Conservation (phyloP, 2,113 vertebrate species). For the Oplegnathus fasciatus region DNA sequence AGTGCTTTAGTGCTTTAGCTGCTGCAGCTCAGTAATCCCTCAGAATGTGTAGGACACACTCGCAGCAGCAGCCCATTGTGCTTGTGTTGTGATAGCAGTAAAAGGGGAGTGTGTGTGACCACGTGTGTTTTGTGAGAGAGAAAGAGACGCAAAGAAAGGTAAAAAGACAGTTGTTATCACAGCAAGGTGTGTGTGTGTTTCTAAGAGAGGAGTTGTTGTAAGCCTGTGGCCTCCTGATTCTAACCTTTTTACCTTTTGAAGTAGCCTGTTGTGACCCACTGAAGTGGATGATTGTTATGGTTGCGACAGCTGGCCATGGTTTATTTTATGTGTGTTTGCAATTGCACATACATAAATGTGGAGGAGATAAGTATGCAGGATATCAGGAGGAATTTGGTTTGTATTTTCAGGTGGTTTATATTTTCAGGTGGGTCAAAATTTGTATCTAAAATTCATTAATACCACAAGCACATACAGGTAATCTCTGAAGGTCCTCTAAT, state of each 20-base stretch:
- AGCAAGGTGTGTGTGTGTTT: not conserved
- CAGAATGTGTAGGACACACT: slow-evolving; percentile 80
- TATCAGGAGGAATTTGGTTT: not conserved
- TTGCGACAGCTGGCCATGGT: slow-evolving; percentile 4
- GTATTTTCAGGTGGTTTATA: not conserved
- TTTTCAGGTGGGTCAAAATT: not conserved
- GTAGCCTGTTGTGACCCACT: slow-evolving; percentile 40
- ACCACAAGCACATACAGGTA: not conserved
- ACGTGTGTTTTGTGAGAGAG: slow-evolving; percentile 25
- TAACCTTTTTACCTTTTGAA: slow-evolving; percentile 45
- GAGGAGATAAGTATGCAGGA: not conserved
- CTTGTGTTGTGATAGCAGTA: slow-evolving; percentile 41
- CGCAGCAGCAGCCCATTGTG: slow-evolving; percentile 45
- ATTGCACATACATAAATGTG: slow-evolving; percentile 1
- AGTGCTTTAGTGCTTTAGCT: slow-evolving; percentile 70
- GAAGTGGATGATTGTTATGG: slow-evolving; percentile 51
- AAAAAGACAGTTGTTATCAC: slow-evolving; percentile 35
- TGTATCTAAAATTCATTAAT: not conserved
- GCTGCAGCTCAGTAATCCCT: slow-evolving; percentile 87
- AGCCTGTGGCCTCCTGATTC: slow-evolving; percentile 27
- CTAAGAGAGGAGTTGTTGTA: slow-evolving; percentile 35
- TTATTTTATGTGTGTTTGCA: not conserved
- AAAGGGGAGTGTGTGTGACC: slow-evolving; percentile 39
- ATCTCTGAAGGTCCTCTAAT: not conserved
- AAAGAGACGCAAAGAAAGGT: slow-evolving; percentile 8